phyloP scores from a whole-genome alignment of 2,113 vertebrate species.

The Echinops telfairi region DNA sequence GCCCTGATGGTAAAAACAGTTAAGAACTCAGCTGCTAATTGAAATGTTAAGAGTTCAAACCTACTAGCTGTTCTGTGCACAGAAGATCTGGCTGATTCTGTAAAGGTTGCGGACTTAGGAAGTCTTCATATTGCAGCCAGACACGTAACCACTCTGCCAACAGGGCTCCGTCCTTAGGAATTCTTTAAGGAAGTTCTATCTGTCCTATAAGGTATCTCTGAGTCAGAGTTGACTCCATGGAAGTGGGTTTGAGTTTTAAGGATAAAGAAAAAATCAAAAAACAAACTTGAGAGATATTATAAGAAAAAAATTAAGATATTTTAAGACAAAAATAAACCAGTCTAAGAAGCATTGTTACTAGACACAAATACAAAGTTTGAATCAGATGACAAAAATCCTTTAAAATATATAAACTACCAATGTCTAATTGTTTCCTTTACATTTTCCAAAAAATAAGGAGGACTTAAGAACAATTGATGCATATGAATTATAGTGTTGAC shows the following conservation, averaged over 20 bases:
- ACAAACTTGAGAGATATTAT: background rate
- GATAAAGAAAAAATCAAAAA: background rate
- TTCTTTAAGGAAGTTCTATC: no score
- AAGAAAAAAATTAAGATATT: background rate
- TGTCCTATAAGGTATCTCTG: no score
- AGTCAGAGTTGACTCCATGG: background rate
- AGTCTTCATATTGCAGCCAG: no score
- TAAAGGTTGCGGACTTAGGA: background rate
- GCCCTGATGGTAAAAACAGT: no score
- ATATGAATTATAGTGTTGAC: no score
- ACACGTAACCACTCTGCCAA: no score
- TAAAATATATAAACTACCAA: background rate
- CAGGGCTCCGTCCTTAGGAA: no score
- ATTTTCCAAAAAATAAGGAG: no score
- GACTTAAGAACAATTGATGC: no score
- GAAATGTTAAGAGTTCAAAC: background rate
- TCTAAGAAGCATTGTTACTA: conserved; percentile 6
- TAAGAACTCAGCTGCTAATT: background rate
- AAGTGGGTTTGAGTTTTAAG: no score
- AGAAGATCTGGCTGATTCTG: background rate
- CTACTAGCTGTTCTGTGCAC: background rate
- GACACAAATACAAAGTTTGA: background rate
- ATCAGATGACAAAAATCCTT: background rate
- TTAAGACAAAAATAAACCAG: background rate
- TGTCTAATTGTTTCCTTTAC: background rate